Evolutionary conservation across 2,888 invertebrate species (phyloP).

Genomic region (Geotrupes spiniger): DNA sequence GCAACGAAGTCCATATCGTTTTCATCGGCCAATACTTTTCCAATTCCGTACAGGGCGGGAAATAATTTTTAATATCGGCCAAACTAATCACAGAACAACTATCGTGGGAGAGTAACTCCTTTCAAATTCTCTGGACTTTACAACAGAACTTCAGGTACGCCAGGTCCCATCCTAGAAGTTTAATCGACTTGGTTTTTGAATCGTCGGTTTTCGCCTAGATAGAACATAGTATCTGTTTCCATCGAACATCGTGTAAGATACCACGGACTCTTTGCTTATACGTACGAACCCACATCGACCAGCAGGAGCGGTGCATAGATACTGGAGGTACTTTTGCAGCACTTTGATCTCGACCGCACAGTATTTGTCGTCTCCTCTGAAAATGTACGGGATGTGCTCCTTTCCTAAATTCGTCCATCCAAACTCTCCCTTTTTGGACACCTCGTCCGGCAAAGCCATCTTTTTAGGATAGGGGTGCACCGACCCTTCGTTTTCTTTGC

Average conservation of each 20-base stretch:
- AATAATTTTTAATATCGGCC: constrained; percentile 86
- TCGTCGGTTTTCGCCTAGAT: constrained; percentile 91
- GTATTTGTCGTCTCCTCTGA: constrained; percentile 78
- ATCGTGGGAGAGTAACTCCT: constrained; percentile 87
- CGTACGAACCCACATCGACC: constrained; percentile 89
- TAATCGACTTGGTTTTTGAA: constrained; percentile 80
- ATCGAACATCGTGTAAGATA: constrained; percentile 85
- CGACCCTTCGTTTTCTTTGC: constrained; percentile 11
- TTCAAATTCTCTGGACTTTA: constrained; percentile 89
- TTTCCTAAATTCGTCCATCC: constrained; percentile 89
- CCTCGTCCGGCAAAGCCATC: constrained; percentile 58
- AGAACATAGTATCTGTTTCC: constrained; percentile 84
- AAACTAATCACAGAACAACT: constrained; percentile 88
- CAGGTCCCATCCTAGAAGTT: constrained; percentile 87
- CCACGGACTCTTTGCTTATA: constrained; percentile 90
- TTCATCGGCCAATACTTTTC: constrained; percentile 94
- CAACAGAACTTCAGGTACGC: constrained; percentile 93
- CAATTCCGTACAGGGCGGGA: constrained; percentile 84
- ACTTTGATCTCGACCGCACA: constrained; percentile 91
- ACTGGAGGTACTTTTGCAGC: constrained; percentile 83
- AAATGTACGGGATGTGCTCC: constrained; percentile 84
- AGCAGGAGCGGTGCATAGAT: constrained; percentile 70
- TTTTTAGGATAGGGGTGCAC: constrained; percentile 31
- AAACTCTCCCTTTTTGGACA: constrained; percentile 78
- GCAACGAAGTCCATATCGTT: constrained; percentile 76